Conservation (phyloP, 2,888 invertebrate species). For the Bruchidius siliquastri region DNA sequence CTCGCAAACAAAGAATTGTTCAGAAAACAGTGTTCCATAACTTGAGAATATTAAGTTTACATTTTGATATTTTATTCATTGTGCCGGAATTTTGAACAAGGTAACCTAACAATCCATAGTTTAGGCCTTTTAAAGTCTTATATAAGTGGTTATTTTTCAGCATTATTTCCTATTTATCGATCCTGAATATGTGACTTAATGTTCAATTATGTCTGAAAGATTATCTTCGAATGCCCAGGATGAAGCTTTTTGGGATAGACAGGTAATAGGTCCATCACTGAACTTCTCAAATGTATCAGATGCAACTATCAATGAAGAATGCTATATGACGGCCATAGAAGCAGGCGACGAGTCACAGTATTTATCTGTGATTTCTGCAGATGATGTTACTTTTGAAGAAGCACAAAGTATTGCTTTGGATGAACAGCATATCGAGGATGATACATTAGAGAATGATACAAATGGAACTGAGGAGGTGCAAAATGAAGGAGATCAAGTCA, state of each 20-base stretch:
- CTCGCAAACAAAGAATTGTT: too few relatives aligned
- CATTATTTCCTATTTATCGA: not conserved
- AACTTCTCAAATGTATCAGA: constrained; percentile 12
- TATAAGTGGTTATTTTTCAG: not conserved
- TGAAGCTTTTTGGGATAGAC: not conserved
- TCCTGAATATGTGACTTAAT: not conserved
- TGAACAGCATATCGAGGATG: constrained; percentile 14
- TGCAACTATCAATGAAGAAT: constrained; percentile 32
- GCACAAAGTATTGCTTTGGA: constrained; percentile 24
- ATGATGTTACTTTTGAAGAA: constrained; percentile 31
- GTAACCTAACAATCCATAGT: not conserved
- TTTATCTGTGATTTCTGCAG: constrained; percentile 37
- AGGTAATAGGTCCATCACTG: constrained; percentile 1
- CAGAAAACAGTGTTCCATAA: too few relatives aligned
- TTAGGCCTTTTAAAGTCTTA: not conserved
- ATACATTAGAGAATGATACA: constrained; percentile 18
- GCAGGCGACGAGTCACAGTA: constrained; percentile 39
- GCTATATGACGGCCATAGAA: constrained; percentile 36
- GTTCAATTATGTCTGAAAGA: not conserved
- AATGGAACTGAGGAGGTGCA: constrained; percentile 9
- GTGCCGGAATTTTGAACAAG: not conserved
- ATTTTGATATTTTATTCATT: not conserved
- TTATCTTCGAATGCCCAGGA: not conserved
- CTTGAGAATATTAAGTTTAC: too few relatives aligned
- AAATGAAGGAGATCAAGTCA: constrained; percentile 31